Conservation (phyloP, 2,888 invertebrate species). For the Agapostemon virescens region DNA sequence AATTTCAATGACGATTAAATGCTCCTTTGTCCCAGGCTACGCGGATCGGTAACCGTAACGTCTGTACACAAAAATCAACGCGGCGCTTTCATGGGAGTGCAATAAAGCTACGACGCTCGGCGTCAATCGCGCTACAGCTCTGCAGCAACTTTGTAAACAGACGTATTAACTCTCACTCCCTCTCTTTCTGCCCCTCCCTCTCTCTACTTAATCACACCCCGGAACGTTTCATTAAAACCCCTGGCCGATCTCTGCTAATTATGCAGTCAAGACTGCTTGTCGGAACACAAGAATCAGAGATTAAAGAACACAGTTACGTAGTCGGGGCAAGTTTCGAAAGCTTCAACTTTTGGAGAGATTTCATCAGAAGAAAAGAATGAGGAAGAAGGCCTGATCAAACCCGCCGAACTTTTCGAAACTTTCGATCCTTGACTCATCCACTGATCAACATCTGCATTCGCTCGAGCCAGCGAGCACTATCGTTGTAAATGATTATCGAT, state of each 20-base stretch:
- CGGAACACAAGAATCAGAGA: conserved; percentile 32
- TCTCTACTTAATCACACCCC: conserved; percentile 44
- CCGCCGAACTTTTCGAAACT: background rate
- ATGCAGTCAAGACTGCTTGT: conserved; percentile 24
- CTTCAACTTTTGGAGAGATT: background rate
- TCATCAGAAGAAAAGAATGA: conserved; percentile 4
- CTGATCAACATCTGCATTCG: no score
- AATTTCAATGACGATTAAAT: conserved; percentile 16
- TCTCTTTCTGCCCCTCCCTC: background rate
- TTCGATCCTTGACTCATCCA: background rate
- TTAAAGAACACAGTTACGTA: conserved; percentile 43
- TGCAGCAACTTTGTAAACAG: conserved; percentile 44
- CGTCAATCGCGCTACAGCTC: background rate
- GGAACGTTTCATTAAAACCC: conserved; percentile 44
- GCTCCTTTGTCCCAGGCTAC: background rate
- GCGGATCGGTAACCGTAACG: background rate
- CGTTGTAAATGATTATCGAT: no score
- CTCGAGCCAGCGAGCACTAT: no score
- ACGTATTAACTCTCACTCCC: conserved; percentile 24
- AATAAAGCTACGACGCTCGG: background rate
- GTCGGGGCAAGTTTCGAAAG: background rate
- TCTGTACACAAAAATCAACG: conserved; percentile 18
- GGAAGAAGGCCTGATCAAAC: background rate
- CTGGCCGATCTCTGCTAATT: conserved; percentile 39
- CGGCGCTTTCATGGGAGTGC: background rate